Conservation (phyloP, 2,797 vertebrate species). For the Eutrigla gurnardus region DNA sequence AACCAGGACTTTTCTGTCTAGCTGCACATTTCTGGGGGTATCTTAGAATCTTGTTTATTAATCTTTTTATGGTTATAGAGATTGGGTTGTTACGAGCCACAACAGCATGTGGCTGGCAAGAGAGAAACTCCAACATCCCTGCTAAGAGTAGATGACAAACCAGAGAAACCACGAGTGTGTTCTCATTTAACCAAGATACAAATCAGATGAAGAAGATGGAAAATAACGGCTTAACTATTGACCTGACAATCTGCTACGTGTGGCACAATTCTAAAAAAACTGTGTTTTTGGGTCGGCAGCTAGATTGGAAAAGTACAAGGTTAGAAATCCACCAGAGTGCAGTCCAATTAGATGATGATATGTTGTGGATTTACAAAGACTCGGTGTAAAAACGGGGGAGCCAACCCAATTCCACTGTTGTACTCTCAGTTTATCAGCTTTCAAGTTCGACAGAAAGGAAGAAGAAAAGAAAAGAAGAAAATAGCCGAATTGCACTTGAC, state of each 20-base stretch:
- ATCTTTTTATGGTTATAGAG: no score
- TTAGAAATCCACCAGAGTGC: conserved; percentile 52
- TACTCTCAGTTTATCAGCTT: conserved; percentile 14
- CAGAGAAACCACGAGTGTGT: neutral
- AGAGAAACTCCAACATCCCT: no score
- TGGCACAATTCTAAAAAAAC: conserved; percentile 44
- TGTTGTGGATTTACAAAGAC: conserved; percentile 14
- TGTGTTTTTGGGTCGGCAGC: conserved; percentile 55
- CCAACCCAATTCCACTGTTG: conserved; percentile 36
- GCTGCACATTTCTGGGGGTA: no score
- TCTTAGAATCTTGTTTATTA: no score
- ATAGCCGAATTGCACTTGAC: conserved; percentile 29
- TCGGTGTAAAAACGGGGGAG: neutral
- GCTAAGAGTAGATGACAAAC: neutral
- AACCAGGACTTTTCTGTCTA: no score
- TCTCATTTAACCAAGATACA: neutral
- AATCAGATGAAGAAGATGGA: neutral
- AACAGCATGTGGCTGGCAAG: no score
- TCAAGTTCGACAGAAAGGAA: conserved; percentile 30
- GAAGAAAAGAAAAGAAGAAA: neutral
- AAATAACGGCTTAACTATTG: neutral
- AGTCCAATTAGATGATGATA: conserved; percentile 49
- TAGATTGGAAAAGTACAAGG: conserved; percentile 47
- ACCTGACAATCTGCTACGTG: conserved; percentile 17
- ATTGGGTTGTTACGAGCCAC: no score